Conservation (phyloP, 2,888 invertebrate species). For the Fragum sueziense region DNA sequence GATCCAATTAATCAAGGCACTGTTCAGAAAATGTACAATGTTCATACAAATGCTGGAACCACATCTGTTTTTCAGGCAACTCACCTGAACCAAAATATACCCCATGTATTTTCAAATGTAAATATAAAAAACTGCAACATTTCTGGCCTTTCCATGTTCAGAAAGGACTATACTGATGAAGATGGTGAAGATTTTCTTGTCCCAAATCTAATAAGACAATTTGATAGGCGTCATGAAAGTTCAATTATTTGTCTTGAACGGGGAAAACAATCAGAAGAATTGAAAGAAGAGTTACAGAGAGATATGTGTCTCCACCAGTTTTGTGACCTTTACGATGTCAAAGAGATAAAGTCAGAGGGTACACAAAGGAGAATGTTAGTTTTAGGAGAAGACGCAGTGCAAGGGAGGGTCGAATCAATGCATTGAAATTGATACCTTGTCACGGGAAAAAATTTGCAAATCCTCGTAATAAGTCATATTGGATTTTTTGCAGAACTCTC, state of each 20-base stretch:
- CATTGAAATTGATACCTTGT: background rate
- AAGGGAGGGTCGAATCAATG: background rate
- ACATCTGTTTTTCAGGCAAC: slow-evolving; percentile 1
- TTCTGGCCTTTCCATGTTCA: background rate
- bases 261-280: background rate
- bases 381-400: background rate
- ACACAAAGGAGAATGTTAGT: background rate
- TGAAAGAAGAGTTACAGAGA: background rate
- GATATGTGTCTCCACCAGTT: background rate
- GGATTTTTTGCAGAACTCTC: background rate
- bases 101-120: background rate
- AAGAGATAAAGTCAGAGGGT: background rate
- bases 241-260: background rate
- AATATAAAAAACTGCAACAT: background rate
- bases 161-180: background rate
- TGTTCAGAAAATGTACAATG: background rate
- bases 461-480: background rate
- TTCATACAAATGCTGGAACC: background rate
- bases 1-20: background rate
- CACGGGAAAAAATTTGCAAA: background rate
- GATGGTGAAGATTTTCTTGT: background rate
- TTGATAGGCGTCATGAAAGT: background rate
- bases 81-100: background rate
- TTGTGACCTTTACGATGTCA: background rate
- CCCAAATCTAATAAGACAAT: background rate